These are phyloP conservation scores for Keiferia lycopersicella DNA, from an alignment of 2,888 invertebrate species.

Conservation along the genomic window DNA sequence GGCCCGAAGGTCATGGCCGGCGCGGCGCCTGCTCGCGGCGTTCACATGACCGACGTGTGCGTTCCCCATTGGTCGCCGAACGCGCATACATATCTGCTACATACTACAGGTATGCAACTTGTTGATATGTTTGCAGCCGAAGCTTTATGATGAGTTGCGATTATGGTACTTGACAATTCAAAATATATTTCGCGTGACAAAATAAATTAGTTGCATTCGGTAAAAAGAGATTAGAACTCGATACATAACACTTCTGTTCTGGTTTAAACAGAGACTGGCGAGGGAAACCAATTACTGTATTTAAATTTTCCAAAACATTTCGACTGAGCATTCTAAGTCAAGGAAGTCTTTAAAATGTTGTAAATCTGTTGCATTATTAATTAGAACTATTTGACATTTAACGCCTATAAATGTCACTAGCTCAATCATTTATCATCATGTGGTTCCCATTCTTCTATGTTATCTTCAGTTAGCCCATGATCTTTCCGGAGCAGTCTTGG, in stretches of 20 bases:
- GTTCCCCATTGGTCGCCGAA: constrained; percentile 56
- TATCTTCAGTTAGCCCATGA: background rate
- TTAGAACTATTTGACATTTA: constrained; percentile 12
- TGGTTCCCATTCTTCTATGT: background rate
- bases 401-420: constrained; percentile 10
- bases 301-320: background rate
- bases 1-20: constrained; percentile 69
- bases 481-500: constrained; percentile 1
- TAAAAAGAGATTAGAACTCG: too few relatives aligned
- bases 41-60: constrained; percentile 67
- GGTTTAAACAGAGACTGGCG: too few relatives aligned
- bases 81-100: constrained; percentile 12
- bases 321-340: background rate
- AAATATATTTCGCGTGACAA: background rate
- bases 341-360: constrained; percentile 15
- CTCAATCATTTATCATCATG: background rate
- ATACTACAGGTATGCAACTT: constrained; percentile 26
- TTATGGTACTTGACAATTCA: background rate
- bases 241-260: too few relatives aligned
- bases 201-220: too few relatives aligned
- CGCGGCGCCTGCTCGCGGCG: constrained; percentile 52
- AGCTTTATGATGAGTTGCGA: background rate
- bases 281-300: too few relatives aligned
- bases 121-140: constrained; percentile 22
- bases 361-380: constrained; percentile 2